Evolutionary conservation across 2,888 invertebrate species (phyloP).

Genomic region (Trichacis sp.): DNA sequence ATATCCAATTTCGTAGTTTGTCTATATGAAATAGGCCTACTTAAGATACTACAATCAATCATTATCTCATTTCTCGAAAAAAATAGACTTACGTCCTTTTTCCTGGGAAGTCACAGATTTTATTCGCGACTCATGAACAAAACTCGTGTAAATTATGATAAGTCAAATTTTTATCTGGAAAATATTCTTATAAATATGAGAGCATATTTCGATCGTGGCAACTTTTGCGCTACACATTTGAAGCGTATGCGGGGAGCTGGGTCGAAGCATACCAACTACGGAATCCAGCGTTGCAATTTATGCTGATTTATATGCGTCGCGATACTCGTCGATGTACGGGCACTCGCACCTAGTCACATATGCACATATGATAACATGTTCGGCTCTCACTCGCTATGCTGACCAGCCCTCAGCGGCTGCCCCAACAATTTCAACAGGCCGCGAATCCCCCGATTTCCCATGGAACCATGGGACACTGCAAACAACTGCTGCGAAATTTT

Average conservation of each 20-base stretch:
- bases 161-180: neutral
- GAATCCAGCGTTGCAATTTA: conserved; percentile 63
- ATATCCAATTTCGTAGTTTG: too few relatives aligned
- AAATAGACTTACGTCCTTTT: too few relatives aligned
- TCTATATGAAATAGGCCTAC: too few relatives aligned
- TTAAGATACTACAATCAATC: too few relatives aligned
- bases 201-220: neutral
- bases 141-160: neutral
- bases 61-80: too few relatives aligned
- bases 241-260: conserved; percentile 30
- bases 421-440: conserved; percentile 28
- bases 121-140: neutral
- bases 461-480: conserved; percentile 18
- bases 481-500: too few relatives aligned
- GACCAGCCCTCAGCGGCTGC: conserved; percentile 19
- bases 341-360: conserved; percentile 12
- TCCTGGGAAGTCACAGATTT: neutral
- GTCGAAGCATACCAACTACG: conserved; percentile 58
- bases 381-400: conserved; percentile 14
- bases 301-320: conserved; percentile 65
- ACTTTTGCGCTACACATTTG: conserved; percentile 16
- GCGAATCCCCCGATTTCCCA: conserved; percentile 15
- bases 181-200: neutral
- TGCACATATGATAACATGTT: conserved; percentile 28
- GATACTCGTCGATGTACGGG: conserved; percentile 37